Evolutionary conservation across 2,113 vertebrate genomes (phyloP).

Genomic region (Sardina pilchardus): DNA sequence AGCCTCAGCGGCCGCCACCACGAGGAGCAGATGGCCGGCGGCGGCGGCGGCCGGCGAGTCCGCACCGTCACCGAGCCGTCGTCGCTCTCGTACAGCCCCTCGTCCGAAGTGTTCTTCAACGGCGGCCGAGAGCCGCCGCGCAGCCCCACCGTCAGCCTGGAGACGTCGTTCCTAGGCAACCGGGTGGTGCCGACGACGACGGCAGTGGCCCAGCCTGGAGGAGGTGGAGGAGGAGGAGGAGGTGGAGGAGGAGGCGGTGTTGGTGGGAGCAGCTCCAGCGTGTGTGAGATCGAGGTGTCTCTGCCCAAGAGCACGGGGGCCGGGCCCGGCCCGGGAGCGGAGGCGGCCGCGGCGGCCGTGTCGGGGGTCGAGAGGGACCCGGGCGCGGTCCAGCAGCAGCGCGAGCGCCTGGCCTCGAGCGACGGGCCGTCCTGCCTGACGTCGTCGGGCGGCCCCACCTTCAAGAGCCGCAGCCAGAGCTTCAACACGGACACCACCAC

Average conservation of each 20-base stretch:
- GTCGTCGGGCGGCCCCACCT: slow-evolving; percentile 63
- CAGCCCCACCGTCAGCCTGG: slow-evolving; percentile 74
- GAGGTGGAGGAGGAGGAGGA: neutral
- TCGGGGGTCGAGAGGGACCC: slow-evolving; percentile 43
- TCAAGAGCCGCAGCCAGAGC: slow-evolving; percentile 85
- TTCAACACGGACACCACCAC: slow-evolving; percentile 88
- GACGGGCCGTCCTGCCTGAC: slow-evolving; percentile 61
- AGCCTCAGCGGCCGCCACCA: slow-evolving; percentile 46
- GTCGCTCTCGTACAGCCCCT: slow-evolving; percentile 57
- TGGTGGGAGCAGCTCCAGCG: slow-evolving; percentile 68
- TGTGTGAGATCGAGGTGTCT: slow-evolving; percentile 52
- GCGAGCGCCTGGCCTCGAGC: slow-evolving; percentile 72
- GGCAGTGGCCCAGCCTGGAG: neutral
- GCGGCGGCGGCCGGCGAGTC: slow-evolving; percentile 69
- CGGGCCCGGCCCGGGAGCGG: neutral
- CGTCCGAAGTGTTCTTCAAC: slow-evolving; percentile 71
- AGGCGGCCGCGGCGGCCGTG: slow-evolving; percentile 23
- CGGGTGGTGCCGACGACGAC: slow-evolving; percentile 67
- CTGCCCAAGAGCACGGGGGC: neutral
- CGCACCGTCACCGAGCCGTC: slow-evolving; percentile 79
- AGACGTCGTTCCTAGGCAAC: slow-evolving; percentile 78
- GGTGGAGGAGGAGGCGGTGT: neutral
- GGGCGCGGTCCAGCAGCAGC: slow-evolving; percentile 47
- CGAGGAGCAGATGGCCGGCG: slow-evolving; percentile 64
- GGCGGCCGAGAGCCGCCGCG: slow-evolving; percentile 62